A percentile compares a stretch with the other conserved stretches of the same genome.
Conservation (phyloP, 2,888 invertebrate genomes). For the Scaeva pyrastri region DNA sequence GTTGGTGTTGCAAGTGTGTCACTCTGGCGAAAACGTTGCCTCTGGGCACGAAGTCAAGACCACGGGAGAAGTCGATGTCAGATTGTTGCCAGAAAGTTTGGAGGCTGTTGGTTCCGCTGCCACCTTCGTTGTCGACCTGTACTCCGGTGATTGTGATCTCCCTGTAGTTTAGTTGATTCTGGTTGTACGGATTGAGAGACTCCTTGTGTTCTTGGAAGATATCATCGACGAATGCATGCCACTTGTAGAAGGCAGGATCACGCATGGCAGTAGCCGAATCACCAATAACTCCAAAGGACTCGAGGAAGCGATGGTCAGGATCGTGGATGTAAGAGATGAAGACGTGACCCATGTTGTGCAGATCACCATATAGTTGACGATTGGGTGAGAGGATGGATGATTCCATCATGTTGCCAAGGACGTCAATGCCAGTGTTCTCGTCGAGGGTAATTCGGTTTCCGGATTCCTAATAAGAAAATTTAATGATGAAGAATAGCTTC, state of each 20-base stretch:
- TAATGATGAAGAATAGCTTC: constrained; percentile 85
- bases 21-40: constrained; percentile 89
- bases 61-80: constrained; percentile 89
- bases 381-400: constrained; percentile 88
- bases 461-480: constrained; percentile 78
- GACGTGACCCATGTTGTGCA: constrained; percentile 93
- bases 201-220: constrained; percentile 90
- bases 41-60: constrained; percentile 90
- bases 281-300: constrained; percentile 91
- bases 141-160: not conserved
- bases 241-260: constrained; percentile 94
- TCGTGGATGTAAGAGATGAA: constrained; percentile 89
- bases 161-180: constrained; percentile 82
- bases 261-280: constrained; percentile 94
- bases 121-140: constrained; percentile 18
- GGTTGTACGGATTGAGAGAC: constrained; percentile 85
- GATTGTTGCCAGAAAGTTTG: constrained; percentile 91
- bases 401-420: constrained; percentile 92
- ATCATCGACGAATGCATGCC: constrained; percentile 91
- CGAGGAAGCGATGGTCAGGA: constrained; percentile 89
- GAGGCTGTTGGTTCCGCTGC: constrained; percentile 11
- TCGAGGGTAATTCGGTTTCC: constrained; percentile 80
- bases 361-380: constrained; percentile 89
- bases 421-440: constrained; percentile 88
- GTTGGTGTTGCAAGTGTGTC: constrained; percentile 91